Conservation (phyloP, 2,797 vertebrate genomes). For the Labeo calbasu region DNA sequence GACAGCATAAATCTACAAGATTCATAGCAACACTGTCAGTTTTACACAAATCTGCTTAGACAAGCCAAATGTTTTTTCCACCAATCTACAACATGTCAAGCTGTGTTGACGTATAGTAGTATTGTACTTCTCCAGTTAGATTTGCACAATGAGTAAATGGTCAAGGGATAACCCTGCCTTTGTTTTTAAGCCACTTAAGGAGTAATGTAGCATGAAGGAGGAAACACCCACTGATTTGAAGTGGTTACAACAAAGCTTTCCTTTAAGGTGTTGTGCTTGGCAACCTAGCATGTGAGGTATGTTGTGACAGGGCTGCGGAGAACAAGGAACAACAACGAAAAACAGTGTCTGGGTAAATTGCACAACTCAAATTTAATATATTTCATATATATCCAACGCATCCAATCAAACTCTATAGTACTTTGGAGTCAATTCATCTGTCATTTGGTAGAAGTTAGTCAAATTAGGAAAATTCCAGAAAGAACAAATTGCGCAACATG, state of each 20-base stretch:
- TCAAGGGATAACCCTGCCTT: slow-evolving; percentile 10
- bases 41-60: background rate
- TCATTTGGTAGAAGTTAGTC: background rate
- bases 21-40: background rate
- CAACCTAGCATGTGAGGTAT: slow-evolving; percentile 8
- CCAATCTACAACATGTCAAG: slow-evolving; percentile 9
- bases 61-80: background rate
- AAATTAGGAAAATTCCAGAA: background rate
- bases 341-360: background rate
- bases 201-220: slow-evolving; percentile 30
- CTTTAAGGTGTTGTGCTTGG: slow-evolving; percentile 34
- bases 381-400: background rate
- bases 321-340: background rate
- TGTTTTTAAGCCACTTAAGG: slow-evolving; percentile 33
- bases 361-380: background rate
- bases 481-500: background rate
- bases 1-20: background rate
- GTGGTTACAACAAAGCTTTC: slow-evolving; percentile 31
- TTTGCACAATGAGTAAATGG: background rate
- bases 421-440: background rate
- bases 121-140: slow-evolving; percentile 2
- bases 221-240: slow-evolving; percentile 35
- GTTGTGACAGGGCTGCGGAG: background rate
- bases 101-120: background rate
- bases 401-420: background rate